phyloP scores from a whole-genome alignment of 2,888 invertebrate species.

The Eupithecia centaureata region DNA sequence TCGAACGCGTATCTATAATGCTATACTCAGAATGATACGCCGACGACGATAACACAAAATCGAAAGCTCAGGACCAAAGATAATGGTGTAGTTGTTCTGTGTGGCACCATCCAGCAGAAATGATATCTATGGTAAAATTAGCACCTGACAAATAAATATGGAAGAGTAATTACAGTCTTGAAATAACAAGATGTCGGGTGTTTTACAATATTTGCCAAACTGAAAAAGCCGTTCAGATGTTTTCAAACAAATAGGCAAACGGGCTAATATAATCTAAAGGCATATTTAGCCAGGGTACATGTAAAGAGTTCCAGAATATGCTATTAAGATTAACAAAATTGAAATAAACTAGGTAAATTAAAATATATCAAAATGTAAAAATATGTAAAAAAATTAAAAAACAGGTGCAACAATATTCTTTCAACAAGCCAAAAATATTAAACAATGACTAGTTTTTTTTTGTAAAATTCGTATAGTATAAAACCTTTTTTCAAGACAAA shows the following conservation, averaged over 20 bases:
- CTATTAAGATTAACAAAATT: not conserved
- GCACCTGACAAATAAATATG: conserved; percentile 13
- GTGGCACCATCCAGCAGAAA: conserved; percentile 36
- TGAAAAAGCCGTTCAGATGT: conserved; percentile 20
- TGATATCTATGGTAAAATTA: conserved; percentile 26
- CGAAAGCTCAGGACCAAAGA: conserved; percentile 21
- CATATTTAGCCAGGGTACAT: conserved; percentile 7
- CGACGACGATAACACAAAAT: conserved; percentile 27
- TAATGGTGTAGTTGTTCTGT: conserved; percentile 31
- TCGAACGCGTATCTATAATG: conserved; percentile 45
- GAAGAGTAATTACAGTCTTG: conserved; percentile 17
- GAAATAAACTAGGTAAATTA: not conserved
- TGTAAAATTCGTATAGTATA: not conserved
- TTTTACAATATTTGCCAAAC: conserved; percentile 8
- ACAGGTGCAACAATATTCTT: not conserved
- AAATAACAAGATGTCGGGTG: conserved; percentile 8
- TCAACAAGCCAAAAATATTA: not conserved
- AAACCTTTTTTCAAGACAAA: not conserved
- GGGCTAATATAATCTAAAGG: conserved; percentile 14
- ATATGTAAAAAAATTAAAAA: not conserved
- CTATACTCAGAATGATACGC: conserved; percentile 48
- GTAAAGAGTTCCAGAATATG: conserved; percentile 10
- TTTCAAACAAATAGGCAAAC: conserved; percentile 19
- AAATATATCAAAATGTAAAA: not conserved
- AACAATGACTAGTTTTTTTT: not conserved